These are phyloP conservation scores for Cylas formicarius DNA, from an alignment of 1,140 invertebrate species.

Conservation along the genomic window DNA sequence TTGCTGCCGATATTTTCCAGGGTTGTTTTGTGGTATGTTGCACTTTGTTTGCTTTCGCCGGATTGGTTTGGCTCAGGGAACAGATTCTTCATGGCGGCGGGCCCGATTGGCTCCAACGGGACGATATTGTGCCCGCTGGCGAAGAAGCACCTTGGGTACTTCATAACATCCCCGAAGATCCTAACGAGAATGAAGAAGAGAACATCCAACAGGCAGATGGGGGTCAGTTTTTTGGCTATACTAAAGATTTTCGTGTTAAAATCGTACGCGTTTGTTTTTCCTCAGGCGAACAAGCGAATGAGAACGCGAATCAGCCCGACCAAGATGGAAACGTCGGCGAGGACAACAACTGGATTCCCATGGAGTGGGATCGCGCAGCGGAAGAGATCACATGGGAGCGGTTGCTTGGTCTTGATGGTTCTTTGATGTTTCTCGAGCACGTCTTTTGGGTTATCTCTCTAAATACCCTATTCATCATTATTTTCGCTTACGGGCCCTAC, in stretches of 20 bases:
- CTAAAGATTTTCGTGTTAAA: conserved; percentile 2
- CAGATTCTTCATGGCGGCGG: conserved; percentile 95
- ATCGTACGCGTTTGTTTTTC: too few species aligned
- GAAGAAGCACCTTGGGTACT: conserved; percentile 18
- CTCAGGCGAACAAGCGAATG: conserved; percentile 18
- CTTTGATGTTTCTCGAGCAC: conserved; percentile 94
- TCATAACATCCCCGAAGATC: conserved; percentile 29
- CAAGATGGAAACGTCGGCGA: conserved; percentile 54
- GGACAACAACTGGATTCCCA: conserved; percentile 95
- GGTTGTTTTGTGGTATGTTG: conserved; percentile 96
- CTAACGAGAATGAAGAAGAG: conserved; percentile 24
- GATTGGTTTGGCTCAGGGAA: conserved; percentile 93
- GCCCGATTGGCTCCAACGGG: conserved; percentile 31
- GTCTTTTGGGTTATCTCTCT: conserved; percentile 98
- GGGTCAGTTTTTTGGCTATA: conserved; percentile 7
- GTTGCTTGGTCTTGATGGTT: conserved; percentile 92
- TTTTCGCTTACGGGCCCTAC: conserved; percentile 93
- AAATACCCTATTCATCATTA: conserved; percentile 92
- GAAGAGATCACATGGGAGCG: conserved; percentile 98
- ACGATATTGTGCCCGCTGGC: conserved; percentile 18
- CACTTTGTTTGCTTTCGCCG: conserved; percentile 94
- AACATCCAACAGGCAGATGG: conserved; percentile 13
- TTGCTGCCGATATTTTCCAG: conserved; percentile 88
- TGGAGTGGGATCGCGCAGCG: conserved; percentile 95
- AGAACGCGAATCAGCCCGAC: conserved; percentile 31